Evolutionary conservation across 2,797 vertebrate genomes (phyloP).

Genomic region (Eulemur albifrons): DNA sequence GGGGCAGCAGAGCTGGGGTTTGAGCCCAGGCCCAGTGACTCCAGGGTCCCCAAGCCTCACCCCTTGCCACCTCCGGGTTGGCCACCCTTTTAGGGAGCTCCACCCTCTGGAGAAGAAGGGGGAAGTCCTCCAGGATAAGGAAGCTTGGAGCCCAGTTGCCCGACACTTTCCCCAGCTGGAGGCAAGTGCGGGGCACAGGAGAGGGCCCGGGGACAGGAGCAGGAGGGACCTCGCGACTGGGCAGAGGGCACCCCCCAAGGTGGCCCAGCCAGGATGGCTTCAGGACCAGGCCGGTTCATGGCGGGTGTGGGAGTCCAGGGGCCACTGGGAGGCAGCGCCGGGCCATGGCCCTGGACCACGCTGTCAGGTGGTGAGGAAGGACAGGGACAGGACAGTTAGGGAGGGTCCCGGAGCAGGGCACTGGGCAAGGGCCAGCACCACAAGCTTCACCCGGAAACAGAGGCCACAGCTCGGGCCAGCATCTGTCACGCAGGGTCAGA

Average conservation of each 20-base stretch:
- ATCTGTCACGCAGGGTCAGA: not conserved
- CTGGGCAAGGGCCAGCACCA: accelerated
- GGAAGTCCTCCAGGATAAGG: not conserved
- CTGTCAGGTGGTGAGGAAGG: no score
- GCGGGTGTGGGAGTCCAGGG: not conserved
- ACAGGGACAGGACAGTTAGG: not conserved
- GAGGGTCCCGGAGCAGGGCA: not conserved
- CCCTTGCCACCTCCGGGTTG: not conserved
- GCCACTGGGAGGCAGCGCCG: not conserved
- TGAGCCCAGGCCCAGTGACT: no score
- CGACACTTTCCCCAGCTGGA: not conserved
- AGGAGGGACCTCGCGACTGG: not conserved
- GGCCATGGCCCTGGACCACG: accelerated
- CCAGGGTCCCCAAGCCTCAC: not conserved
- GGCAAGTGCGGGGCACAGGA: accelerated
- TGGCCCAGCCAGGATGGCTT: not conserved
- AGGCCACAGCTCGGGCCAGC: not conserved
- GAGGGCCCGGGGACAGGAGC: no score
- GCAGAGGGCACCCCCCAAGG: no score
- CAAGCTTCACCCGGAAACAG: not conserved
- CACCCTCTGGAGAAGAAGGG: not conserved
- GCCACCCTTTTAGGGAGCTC: not conserved
- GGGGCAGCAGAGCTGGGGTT: not conserved
- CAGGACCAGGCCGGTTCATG: accelerated
- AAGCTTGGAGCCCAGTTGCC: not conserved